Evolutionary conservation across 2,797 vertebrate species (phyloP).

Genomic region (Tolypeutes matacus): DNA sequence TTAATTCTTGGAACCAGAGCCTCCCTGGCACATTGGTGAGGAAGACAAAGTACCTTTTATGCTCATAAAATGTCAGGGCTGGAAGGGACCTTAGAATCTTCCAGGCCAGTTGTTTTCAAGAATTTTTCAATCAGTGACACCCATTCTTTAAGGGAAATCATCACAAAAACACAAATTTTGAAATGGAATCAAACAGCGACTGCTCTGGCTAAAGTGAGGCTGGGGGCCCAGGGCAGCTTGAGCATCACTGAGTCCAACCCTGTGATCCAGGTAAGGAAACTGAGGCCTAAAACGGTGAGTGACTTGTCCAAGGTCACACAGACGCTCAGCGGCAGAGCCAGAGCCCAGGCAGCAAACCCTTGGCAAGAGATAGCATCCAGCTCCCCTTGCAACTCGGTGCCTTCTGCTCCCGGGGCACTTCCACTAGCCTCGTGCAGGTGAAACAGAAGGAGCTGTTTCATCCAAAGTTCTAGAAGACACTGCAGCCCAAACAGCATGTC

Average conservation of each 20-base stretch:
- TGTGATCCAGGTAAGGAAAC: not conserved
- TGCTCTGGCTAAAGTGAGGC: not conserved
- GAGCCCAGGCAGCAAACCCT: not conserved
- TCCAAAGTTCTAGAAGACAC: not conserved
- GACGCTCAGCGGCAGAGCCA: not conserved
- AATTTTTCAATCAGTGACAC: conserved; percentile 20
- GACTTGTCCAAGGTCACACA: not conserved
- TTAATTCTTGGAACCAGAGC: conserved; percentile 54
- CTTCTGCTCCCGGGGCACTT: not conserved
- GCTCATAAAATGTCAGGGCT: not conserved
- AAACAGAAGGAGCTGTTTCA: not conserved
- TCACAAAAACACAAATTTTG: conserved; percentile 39
- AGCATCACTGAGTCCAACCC: not conserved
- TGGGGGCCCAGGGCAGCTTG: not conserved
- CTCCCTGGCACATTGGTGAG: not conserved
- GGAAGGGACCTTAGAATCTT: conserved; percentile 11
- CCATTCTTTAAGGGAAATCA: conserved; percentile 1
- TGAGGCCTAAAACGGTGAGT: not conserved
- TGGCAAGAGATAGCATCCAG: accelerated
- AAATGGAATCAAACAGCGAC: not conserved
- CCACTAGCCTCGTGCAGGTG: not conserved
- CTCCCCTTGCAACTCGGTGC: not conserved
- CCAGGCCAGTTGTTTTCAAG: not conserved
- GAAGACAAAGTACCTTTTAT: conserved; percentile 50
- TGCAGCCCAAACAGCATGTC: not conserved